A percentile compares a stretch with the other conserved stretches of the same genome.
phyloP scores from a whole-genome alignment of 2,797 vertebrate species.

The Neolamprologus multifasciatus region DNA sequence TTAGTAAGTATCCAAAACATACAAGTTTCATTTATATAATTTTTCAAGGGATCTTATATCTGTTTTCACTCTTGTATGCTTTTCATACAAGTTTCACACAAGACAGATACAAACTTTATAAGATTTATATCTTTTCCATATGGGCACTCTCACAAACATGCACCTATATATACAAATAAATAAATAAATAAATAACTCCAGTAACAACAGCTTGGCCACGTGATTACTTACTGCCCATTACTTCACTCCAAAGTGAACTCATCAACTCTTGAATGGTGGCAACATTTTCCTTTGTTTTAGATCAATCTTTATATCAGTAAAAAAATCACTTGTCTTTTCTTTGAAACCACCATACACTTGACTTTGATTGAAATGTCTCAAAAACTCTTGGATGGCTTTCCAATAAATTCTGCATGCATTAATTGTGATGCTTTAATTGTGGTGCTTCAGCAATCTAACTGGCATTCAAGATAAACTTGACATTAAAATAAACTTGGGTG shows the following conservation, averaged over 20 bases:
- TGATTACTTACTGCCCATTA: not conserved
- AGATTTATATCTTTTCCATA: not conserved
- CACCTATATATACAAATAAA: not conserved
- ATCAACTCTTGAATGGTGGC: not conserved
- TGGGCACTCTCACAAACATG: not conserved
- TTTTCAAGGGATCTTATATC: not conserved
- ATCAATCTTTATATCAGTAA: not conserved
- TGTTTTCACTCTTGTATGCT: not conserved
- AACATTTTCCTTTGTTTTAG: not conserved
- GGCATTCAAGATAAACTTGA: not conserved
- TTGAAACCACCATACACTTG: not conserved
- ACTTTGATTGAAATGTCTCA: not conserved
- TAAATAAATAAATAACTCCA: not conserved
- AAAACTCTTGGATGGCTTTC: not conserved
- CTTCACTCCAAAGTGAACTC: not conserved
- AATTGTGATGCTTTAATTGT: not conserved
- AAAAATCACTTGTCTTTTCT: not conserved
- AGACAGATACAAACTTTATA: not conserved
- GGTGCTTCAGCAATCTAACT: not conserved
- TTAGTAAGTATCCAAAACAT: not conserved
- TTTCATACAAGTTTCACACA: not conserved
- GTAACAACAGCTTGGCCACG: not conserved
- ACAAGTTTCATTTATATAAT: not conserved
- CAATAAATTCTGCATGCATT: not conserved
- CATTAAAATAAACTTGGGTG: not conserved